Evolutionary conservation across 2,797 vertebrate genomes (phyloP).

Genomic region (Muscicapa striata): DNA sequence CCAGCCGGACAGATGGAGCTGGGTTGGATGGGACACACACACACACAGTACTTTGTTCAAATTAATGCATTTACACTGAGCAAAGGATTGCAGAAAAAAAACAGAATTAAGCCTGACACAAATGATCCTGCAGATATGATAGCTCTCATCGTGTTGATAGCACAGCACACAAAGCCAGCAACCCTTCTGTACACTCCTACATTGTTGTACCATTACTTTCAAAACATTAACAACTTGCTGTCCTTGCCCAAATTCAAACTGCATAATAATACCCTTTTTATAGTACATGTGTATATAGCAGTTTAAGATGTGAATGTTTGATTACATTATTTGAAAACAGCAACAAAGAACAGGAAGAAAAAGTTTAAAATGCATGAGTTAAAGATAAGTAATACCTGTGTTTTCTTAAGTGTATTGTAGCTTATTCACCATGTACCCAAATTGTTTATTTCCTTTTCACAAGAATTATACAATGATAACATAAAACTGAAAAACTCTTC

Average conservation of each 20-base stretch:
- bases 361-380: neutral
- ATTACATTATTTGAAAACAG: neutral
- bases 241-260: neutral
- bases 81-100: neutral
- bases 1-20: neutral
- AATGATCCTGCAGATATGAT: neutral
- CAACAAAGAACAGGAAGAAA: neutral
- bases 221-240: neutral
- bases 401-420: neutral
- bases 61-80: neutral
- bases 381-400: neutral
- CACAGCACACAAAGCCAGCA: neutral
- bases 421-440: neutral
- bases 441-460: slow-evolving; percentile 1
- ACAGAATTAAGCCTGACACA: neutral
- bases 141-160: rapidly evolving
- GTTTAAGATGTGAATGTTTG: neutral
- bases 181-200: neutral
- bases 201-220: neutral
- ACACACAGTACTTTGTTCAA: neutral
- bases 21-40: neutral
- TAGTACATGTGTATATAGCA: neutral
- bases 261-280: neutral
- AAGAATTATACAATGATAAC: neutral
- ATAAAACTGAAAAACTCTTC: neutral